These are phyloP conservation scores for Oscheius onirici DNA, from an alignment of 2,888 invertebrate genomes.

Conservation along the genomic window DNA sequence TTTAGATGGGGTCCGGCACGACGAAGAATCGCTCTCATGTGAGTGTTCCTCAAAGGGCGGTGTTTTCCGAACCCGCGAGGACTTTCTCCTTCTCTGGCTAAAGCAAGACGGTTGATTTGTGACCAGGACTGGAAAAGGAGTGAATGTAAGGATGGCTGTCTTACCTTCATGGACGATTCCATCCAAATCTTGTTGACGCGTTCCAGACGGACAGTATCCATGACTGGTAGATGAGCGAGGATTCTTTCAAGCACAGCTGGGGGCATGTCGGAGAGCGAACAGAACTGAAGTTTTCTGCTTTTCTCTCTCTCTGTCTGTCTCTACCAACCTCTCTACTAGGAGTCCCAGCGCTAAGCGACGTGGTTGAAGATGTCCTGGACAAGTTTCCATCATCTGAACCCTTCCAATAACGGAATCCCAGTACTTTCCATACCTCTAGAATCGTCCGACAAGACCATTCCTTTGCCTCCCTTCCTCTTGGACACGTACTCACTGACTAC, in stretches of 20 bases:
- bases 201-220: conserved; percentile 68
- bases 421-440: conserved; percentile 17
- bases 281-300: conserved; percentile 22
- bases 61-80: conserved; percentile 49
- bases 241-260: conserved; percentile 55
- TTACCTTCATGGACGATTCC: conserved; percentile 65
- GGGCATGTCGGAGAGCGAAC: conserved; percentile 59
- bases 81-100: conserved; percentile 52
- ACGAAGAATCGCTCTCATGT: conserved; percentile 51
- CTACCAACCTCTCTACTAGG: conserved; percentile 16
- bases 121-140: conserved; percentile 60
- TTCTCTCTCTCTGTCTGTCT: background rate
- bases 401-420: too few relatives aligned
- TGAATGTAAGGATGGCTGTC: background rate
- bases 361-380: conserved; percentile 63
- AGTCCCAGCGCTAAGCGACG: conserved; percentile 53
- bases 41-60: conserved; percentile 61
- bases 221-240: conserved; percentile 57
- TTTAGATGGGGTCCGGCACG: conserved; percentile 52
- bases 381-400: conserved; percentile 31
- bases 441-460: conserved; percentile 55
- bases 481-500: conserved; percentile 56
- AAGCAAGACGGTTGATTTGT: conserved; percentile 44
- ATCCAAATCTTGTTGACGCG: conserved; percentile 68
- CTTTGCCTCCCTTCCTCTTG: conserved; percentile 55